Evolutionary conservation across 2,113 vertebrate genomes (phyloP), one percentile per base, ranked within the genome.

Genomic region (Melospiza georgiana): DNA sequence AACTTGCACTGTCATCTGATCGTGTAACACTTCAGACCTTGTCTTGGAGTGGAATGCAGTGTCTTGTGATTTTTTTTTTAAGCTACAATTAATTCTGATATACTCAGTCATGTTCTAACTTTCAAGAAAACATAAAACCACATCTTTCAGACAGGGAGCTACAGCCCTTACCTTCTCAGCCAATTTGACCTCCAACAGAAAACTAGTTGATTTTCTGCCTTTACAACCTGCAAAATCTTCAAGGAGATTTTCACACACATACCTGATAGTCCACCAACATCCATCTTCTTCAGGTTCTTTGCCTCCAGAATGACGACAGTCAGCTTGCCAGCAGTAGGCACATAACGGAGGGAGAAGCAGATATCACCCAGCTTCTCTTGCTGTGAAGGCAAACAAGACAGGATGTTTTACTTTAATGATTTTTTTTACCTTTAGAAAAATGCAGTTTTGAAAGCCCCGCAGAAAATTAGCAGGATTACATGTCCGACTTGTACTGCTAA

Each of bases 241-340:
- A 82, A 57, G 69, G 37, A 75, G 61, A 86, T 94, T 87, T 90
- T 87, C 35, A 84, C 63, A 71, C 79, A 93, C 97, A 94, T 98
- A 99, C 99, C 99, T 97, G 99, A 99, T 96, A 99, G 98, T 76
- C 99, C 99, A 86, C 99, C 99, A 8, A 99, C 99, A 43, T 99
- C 99, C 99, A 99, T 99, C 97, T 99, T 99, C 98, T 99, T 99
- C 98, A 99, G 98, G 97, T 99, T 99, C 97, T 99, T 99, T 37
- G 99, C 99, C 97, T 99, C 99, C 69, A 99, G 98, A 91, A 99
- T 97, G 97, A 99, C 99, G 48, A 99, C 99, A 43, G 99, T 99
- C 97, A 99, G 98, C 92, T 99, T 99, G 79, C 99, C 99, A 55
- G 99, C 99, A 33, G 99, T 99, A 83, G 99, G 99, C 37, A 99